A percentile compares a stretch with the other conserved stretches of the same genome.
phyloP scores from a whole-genome alignment of 1,140 invertebrate species.

The Whitmania pigra region DNA sequence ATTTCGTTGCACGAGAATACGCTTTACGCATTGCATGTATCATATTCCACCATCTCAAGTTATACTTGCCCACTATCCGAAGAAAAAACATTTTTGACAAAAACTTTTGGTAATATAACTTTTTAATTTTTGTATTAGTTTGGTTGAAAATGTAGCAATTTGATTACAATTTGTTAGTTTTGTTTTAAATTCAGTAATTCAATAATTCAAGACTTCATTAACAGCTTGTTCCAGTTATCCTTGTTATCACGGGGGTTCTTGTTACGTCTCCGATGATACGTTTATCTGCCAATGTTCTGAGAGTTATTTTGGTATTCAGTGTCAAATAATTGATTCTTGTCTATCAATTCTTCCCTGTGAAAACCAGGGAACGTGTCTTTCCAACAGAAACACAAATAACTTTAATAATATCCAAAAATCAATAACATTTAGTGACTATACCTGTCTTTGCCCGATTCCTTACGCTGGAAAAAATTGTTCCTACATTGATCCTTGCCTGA shows the following conservation, averaged over 20 bases:
- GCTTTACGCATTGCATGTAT: too few relatives aligned
- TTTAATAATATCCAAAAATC: not conserved
- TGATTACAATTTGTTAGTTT: conserved; percentile 1
- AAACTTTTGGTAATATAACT: not conserved
- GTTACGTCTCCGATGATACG: not conserved
- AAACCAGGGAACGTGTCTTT: not conserved
- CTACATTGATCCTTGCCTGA: conserved; percentile 60
- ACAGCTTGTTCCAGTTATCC: conserved; percentile 7
- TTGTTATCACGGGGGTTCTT: not conserved
- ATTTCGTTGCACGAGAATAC: too few relatives aligned
- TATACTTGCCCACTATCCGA: too few relatives aligned
- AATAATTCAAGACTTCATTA: not conserved
- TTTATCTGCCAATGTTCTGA: conserved; percentile 2
- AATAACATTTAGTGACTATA: conserved; percentile 26
- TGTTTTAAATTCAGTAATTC: not conserved
- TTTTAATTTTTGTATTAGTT: not conserved
- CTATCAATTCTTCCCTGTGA: not conserved
- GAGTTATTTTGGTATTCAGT: not conserved
- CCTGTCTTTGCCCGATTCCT: conserved; percentile 46
- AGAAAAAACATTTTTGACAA: not conserved
- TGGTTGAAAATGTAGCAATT: not conserved
- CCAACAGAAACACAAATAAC: conserved; percentile 5
- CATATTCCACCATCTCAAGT: too few relatives aligned
- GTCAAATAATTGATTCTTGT: conserved; percentile 9
- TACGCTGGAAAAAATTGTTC: conserved; percentile 40